phyloP scores from a whole-genome alignment of 2,797 vertebrate genomes.

The Heliangelus exortis region DNA sequence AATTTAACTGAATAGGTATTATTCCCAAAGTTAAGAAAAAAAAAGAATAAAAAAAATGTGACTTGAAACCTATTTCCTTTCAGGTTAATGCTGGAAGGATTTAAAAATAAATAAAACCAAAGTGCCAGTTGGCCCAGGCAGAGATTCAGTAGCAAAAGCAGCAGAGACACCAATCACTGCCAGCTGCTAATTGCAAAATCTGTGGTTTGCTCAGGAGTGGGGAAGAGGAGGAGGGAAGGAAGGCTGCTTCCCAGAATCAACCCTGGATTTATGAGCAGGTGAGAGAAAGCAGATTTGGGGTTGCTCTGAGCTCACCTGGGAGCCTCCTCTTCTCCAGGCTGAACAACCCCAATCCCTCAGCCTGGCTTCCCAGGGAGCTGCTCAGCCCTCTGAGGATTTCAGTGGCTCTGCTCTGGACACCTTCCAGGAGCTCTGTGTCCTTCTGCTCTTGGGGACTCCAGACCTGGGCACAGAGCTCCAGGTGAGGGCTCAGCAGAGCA shows the following conservation, averaged over 20 bases:
- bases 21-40: background rate
- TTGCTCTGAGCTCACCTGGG: too few relatives aligned
- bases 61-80: slow-evolving; percentile 1
- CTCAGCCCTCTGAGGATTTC: too few relatives aligned
- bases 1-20: background rate
- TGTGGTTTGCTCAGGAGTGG: background rate
- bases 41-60: background rate
- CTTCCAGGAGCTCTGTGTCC: too few relatives aligned
- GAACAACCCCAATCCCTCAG: too few relatives aligned
- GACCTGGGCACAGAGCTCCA: too few relatives aligned
- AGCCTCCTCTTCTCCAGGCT: too few relatives aligned
- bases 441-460: too few relatives aligned
- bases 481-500: too few relatives aligned
- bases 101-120: slow-evolving; percentile 2
- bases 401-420: too few relatives aligned
- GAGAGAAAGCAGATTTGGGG: too few relatives aligned
- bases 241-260: rapidly evolving
- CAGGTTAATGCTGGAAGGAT: slow-evolving; percentile 21
- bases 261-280: background rate
- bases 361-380: too few relatives aligned
- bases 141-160: background rate
- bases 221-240: background rate
- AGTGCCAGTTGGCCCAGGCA: background rate
- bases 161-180: background rate
- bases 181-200: background rate